Evolutionary conservation across 1,140 invertebrate species (phyloP).

Genomic region (Cyphomyrmex costatus): DNA sequence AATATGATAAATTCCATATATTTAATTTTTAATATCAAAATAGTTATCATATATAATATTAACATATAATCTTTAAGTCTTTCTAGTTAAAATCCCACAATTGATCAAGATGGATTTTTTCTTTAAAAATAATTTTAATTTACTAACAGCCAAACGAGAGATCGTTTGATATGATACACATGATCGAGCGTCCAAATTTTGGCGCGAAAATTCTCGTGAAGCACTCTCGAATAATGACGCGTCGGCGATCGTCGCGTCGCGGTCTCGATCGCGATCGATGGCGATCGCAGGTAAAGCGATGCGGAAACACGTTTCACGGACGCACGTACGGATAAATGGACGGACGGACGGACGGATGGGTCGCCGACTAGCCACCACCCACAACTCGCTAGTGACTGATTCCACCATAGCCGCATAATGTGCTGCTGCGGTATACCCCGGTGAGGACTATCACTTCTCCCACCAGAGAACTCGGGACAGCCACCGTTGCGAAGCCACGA

Average conservation of each 20-base stretch:
- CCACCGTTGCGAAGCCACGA: constrained; percentile 80
- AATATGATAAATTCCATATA: neutral
- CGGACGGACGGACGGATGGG: constrained; percentile 70
- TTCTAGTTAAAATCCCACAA: neutral
- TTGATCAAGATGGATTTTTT: neutral
- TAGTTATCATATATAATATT: neutral
- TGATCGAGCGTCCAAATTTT: constrained; percentile 16
- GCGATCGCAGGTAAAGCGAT: constrained; percentile 20
- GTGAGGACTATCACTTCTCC: constrained; percentile 86
- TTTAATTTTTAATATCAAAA: neutral
- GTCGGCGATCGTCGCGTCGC: constrained; percentile 1
- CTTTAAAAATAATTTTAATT: neutral
- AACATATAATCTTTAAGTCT: neutral
- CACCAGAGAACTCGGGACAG: constrained; percentile 79
- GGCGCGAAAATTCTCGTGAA: neutral
- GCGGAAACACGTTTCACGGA: constrained; percentile 48
- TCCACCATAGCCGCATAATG: constrained; percentile 85
- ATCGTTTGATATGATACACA: constrained; percentile 17
- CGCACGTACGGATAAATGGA: constrained; percentile 6
- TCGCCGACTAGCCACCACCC: constrained; percentile 85
- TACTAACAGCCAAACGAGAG: neutral
- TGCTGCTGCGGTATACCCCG: constrained; percentile 82
- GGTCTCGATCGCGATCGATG: constrained; percentile 61
- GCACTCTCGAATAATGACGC: constrained; percentile 14
- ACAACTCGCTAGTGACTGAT: constrained; percentile 86